Evolutionary conservation across 2,888 invertebrate genomes (phyloP).

Genomic region (Agonum fuliginosum): DNA sequence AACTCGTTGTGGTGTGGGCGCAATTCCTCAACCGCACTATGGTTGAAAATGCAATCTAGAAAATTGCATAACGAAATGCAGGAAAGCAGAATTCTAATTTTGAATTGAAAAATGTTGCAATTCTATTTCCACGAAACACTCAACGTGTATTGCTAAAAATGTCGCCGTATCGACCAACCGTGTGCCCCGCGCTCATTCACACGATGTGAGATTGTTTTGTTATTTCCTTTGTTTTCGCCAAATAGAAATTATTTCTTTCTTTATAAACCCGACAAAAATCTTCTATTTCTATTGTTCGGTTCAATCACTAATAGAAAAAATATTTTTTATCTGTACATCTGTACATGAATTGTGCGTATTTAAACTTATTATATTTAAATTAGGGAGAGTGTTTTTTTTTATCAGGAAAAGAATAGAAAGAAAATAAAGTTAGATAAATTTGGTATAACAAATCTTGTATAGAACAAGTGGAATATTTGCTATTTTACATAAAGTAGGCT

Average conservation of each 20-base stretch:
- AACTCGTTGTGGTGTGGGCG: no score
- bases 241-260: constrained; percentile 22
- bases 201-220: constrained; percentile 32
- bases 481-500: constrained; percentile 3
- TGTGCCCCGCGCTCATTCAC: constrained; percentile 1
- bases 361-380: constrained; percentile 26
- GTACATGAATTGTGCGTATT: neutral
- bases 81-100: constrained; percentile 47
- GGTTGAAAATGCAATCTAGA: constrained; percentile 42
- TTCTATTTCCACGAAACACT: constrained; percentile 53
- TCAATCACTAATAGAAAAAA: constrained; percentile 2
- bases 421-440: constrained; percentile 2
- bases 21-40: neutral
- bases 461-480: constrained; percentile 29
- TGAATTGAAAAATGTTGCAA: constrained; percentile 48
- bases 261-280: neutral
- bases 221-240: constrained; percentile 29
- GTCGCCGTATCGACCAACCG: constrained; percentile 24
- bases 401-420: constrained; percentile 24
- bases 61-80: constrained; percentile 55
- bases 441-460: constrained; percentile 24
- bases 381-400: neutral
- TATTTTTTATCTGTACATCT: neutral
- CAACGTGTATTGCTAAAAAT: constrained; percentile 49
- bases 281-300: neutral